Evolutionary conservation across 2,888 invertebrate genomes (phyloP).

Genomic region (Catonia carolina): DNA sequence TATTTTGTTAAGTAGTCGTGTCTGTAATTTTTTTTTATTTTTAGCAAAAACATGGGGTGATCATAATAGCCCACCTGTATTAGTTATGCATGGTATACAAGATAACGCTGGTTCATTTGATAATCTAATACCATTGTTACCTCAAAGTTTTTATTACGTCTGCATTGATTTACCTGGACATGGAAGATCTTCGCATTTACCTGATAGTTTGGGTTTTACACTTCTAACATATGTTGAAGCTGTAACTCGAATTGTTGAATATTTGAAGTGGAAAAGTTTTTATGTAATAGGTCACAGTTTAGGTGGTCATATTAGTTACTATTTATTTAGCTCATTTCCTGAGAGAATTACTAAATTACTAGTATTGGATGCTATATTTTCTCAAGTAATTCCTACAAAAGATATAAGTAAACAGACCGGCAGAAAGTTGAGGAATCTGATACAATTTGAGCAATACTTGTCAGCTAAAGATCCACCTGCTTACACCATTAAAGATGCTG

Average conservation of each 20-base stretch:
- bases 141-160: conserved; percentile 39
- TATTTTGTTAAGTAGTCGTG: too few species aligned
- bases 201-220: conserved; percentile 40
- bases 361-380: conserved; percentile 38
- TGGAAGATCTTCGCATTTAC: conserved; percentile 43
- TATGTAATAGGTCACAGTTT: conserved; percentile 41
- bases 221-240: conserved; percentile 37
- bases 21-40: conserved; percentile 24
- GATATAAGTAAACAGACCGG: too few species aligned
- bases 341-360: conserved; percentile 38
- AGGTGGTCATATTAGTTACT: conserved; percentile 41
- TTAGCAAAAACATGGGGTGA: conserved; percentile 38
- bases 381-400: conserved; percentile 3
- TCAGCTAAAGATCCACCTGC: conserved; percentile 28
- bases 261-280: conserved; percentile 41
- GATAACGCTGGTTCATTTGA: conserved; percentile 45
- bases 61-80: conserved; percentile 37
- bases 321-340: conserved; percentile 35
- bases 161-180: conserved; percentile 44
- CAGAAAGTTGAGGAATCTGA: too few species aligned
- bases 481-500: conserved; percentile 34
- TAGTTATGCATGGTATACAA: conserved; percentile 42
- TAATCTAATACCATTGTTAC: conserved; percentile 40
- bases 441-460: too few species aligned
- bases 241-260: conserved; percentile 38